A percentile compares a stretch with the other conserved stretches of the same genome.
Evolutionary conservation across 2,888 invertebrate species (phyloP).

Genomic region (Acrobasis consociella): DNA sequence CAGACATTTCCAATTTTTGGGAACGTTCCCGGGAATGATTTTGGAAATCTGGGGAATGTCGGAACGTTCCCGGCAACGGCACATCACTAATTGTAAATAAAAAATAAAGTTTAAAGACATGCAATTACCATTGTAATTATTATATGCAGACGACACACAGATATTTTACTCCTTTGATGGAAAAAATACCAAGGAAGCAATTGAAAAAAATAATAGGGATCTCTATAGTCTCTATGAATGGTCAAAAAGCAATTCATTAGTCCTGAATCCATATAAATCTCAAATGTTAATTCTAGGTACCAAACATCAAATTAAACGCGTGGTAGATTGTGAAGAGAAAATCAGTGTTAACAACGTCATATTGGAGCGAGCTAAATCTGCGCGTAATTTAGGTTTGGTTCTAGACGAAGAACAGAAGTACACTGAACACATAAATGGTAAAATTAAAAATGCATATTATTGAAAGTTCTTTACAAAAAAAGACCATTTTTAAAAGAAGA

Average conservation of each 20-base stretch:
- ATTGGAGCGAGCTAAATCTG: background rate
- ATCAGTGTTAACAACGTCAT: background rate
- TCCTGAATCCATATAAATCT: slow-evolving; percentile 18
- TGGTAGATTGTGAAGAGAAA: background rate
- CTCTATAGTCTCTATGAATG: slow-evolving; percentile 17
- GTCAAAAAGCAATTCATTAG: slow-evolving; percentile 20
- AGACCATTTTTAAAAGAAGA: slow-evolving; percentile 17
- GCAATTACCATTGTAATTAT: slow-evolving; percentile 26
- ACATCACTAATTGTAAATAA: too few relatives aligned
- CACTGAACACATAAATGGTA: slow-evolving; percentile 19
- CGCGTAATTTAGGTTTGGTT: slow-evolving; percentile 19
- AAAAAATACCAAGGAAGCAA: background rate
- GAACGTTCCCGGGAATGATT: too few relatives aligned
- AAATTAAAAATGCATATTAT: slow-evolving; percentile 21
- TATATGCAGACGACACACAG: slow-evolving; percentile 28
- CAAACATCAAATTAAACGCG: slow-evolving; percentile 5
- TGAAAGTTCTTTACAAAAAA: slow-evolving; percentile 15
- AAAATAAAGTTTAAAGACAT: slow-evolving; percentile 24
- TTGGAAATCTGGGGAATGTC: too few relatives aligned
- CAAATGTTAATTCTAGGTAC: slow-evolving; percentile 21
- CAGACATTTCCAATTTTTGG: too few relatives aligned
- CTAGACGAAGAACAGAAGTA: slow-evolving; percentile 21
- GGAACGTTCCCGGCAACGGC: too few relatives aligned
- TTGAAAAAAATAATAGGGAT: slow-evolving; percentile 16
- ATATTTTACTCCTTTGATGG: slow-evolving; percentile 13